Percentiles rank a stretch among this genome's conserved stretches.
These are phyloP conservation scores for Macrotis lagotis DNA, from an alignment of 2,113 vertebrate genomes.

Conservation along the genomic window DNA sequence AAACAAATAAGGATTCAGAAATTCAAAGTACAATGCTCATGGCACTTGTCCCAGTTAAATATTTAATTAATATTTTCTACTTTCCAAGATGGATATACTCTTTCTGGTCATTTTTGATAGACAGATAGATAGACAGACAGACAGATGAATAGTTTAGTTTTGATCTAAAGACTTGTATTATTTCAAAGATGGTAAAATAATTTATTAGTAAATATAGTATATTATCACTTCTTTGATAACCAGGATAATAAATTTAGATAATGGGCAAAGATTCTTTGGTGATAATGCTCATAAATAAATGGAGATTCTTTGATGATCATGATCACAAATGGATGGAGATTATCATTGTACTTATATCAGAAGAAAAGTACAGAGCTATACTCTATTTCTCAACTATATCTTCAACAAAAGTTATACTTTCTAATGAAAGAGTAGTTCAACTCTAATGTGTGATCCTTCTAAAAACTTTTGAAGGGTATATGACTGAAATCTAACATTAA, in stretches of 20 bases:
- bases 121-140: too few relatives aligned
- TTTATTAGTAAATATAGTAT: not conserved
- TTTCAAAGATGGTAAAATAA: not conserved
- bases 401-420: not conserved
- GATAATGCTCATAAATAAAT: not conserved
- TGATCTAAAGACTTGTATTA: not conserved
- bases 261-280: not conserved
- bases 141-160: too few relatives aligned
- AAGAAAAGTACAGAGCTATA: not conserved
- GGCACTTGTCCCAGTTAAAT: not conserved
- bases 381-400: not conserved
- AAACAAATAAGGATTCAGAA: not conserved
- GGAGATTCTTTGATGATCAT: not conserved
- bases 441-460: not conserved
- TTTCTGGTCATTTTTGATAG: not conserved
- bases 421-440: not conserved
- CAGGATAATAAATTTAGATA: too few relatives aligned
- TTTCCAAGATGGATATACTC: not conserved
- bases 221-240: not conserved
- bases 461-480: slow-evolving; percentile 14
- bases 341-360: not conserved
- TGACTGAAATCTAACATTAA: not conserved
- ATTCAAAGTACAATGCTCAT: not conserved
- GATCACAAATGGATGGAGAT: not conserved
- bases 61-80: not conserved